Evolutionary conservation across 1,140 invertebrate genomes (phyloP).

Genomic region (Drosophila biarmipes): DNA sequence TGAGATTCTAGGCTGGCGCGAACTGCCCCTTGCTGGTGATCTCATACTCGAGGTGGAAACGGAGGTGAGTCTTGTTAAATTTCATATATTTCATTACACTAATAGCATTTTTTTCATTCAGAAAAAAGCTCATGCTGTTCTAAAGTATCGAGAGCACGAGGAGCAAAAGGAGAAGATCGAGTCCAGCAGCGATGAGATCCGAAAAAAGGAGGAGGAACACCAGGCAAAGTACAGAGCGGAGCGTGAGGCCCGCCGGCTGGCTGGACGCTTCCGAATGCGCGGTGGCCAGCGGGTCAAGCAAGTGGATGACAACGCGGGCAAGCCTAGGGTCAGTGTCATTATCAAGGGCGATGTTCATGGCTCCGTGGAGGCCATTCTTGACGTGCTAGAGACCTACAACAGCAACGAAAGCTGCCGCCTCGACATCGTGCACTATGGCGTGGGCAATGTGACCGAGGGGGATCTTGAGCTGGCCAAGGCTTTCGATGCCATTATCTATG

Average conservation of each 20-base stretch:
- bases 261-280: constrained; percentile 85
- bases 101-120: constrained; percentile 59
- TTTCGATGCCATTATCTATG: constrained; percentile 94
- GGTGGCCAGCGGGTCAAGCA: constrained; percentile 86
- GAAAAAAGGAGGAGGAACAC: constrained; percentile 89
- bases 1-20: constrained; percentile 95
- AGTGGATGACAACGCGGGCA: constrained; percentile 75
- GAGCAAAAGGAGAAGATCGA: constrained; percentile 87
- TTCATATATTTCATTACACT: not conserved
- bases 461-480: constrained; percentile 94
- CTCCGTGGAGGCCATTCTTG: constrained; percentile 96
- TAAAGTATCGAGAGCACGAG: constrained; percentile 87
- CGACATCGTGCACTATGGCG: constrained; percentile 94
- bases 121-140: constrained; percentile 89
- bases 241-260: constrained; percentile 87
- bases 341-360: constrained; percentile 93
- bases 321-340: constrained; percentile 86
- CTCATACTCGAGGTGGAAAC: constrained; percentile 92
- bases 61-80: constrained; percentile 85
- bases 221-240: constrained; percentile 88
- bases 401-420: constrained; percentile 90
- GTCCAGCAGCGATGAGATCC: constrained; percentile 87
- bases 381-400: constrained; percentile 95
- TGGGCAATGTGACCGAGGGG: constrained; percentile 92
- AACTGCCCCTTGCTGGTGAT: constrained; percentile 94